Conservation (phyloP, 2,888 invertebrate genomes). For the Globia sparganii region DNA sequence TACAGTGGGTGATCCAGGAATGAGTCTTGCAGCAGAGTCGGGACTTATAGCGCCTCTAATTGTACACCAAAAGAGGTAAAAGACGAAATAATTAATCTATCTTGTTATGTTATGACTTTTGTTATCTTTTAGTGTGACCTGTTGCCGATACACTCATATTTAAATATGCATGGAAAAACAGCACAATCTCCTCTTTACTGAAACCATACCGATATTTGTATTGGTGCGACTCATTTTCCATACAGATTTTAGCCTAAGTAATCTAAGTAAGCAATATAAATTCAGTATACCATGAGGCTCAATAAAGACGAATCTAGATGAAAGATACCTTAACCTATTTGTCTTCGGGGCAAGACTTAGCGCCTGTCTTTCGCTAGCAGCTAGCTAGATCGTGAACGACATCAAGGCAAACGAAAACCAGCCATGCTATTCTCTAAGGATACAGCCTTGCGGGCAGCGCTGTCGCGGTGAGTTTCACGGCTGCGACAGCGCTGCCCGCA, state of each 20-base stretch:
- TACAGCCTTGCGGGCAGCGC: too few species aligned
- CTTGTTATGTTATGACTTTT: background rate
- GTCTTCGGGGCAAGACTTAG: background rate
- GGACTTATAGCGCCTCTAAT: background rate
- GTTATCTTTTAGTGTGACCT: background rate
- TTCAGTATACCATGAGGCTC: background rate
- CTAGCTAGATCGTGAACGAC: background rate
- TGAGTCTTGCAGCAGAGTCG: background rate
- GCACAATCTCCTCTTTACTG: background rate
- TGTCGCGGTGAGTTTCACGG: too few species aligned
- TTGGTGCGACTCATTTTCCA: background rate
- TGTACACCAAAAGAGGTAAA: background rate
- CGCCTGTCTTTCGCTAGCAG: too few species aligned
- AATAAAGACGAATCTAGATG: slow-evolving; percentile 9
- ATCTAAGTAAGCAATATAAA: background rate
- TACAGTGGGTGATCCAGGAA: background rate
- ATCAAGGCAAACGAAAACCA: background rate
- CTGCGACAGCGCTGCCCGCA: too few species aligned
- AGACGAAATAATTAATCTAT: background rate
- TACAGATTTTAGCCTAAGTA: background rate
- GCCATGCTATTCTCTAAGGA: too few species aligned
- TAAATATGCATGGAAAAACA: background rate
- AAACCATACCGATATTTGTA: background rate
- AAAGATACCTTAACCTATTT: slow-evolving; percentile 38
- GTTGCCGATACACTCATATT: background rate